phyloP scores from a whole-genome alignment of 1,140 invertebrate species.

The Pseudomyrmex pallidus region DNA sequence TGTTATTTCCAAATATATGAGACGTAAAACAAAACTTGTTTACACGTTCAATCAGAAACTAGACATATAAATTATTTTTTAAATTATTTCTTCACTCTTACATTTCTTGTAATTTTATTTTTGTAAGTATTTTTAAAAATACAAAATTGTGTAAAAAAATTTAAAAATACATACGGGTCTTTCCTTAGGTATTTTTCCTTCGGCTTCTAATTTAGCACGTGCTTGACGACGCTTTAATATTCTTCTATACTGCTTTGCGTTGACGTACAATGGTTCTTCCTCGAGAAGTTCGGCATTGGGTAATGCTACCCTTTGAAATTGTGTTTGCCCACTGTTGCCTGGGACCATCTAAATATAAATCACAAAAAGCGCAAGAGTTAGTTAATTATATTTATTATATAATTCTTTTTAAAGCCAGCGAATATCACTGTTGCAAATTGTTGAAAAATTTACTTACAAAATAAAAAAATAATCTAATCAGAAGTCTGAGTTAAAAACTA shows the following conservation, averaged over 20 bases:
- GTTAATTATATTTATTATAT: no score
- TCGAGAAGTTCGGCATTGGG: constrained; percentile 91
- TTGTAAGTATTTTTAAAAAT: constrained; percentile 4
- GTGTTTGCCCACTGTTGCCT: constrained; percentile 85
- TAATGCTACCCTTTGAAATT: constrained; percentile 88
- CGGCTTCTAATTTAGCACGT: constrained; percentile 95
- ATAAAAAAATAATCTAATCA: no score
- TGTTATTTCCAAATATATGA: neutral
- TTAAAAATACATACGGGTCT: constrained; percentile 88
- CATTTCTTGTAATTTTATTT: neutral
- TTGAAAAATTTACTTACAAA: no score
- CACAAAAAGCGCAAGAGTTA: no score
- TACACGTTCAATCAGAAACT: neutral
- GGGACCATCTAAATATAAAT: constrained; percentile 87
- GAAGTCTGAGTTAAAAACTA: no score
- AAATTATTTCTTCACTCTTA: neutral
- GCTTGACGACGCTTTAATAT: constrained; percentile 96
- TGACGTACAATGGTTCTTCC: constrained; percentile 98
- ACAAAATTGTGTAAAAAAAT: constrained; percentile 8
- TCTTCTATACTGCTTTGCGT: constrained; percentile 98
- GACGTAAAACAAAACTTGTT: neutral
- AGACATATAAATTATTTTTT: neutral
- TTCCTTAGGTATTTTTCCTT: constrained; percentile 98
- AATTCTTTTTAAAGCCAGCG: no score
- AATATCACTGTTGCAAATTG: no score